These are phyloP conservation scores for Theristicus caerulescens DNA, from an alignment of 2,113 vertebrate species.

Conservation along the genomic window DNA sequence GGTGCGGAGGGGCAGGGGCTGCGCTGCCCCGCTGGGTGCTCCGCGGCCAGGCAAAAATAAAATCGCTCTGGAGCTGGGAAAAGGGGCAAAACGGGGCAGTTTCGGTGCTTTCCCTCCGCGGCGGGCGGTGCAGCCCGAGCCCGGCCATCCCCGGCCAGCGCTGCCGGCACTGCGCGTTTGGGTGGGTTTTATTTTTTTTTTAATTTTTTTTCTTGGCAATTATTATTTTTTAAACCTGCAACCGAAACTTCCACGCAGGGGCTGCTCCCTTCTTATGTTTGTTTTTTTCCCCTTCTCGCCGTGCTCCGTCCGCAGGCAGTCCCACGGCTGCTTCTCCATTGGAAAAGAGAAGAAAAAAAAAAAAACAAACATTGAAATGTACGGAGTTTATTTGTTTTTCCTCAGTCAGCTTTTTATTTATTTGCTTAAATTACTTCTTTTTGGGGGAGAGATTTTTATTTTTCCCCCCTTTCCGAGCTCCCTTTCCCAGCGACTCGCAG, in stretches of 20 bases:
- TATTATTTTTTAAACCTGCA: neutral
- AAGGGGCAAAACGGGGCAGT: neutral
- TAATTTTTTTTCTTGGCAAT: neutral
- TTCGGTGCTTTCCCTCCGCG: neutral
- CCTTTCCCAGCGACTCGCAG: neutral
- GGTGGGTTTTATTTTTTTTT: rapidly evolving
- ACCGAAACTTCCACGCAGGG: neutral
- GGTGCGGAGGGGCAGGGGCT: neutral
- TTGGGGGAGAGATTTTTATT: neutral
- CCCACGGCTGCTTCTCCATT: neutral
- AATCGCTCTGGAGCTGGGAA: neutral
- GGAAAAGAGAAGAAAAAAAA: neutral
- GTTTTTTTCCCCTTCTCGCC: rapidly evolving
- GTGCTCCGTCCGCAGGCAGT: rapidly evolving
- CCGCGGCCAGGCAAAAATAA: neutral
- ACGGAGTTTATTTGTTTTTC: neutral
- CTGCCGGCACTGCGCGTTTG: neutral
- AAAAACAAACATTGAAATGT: neutral
- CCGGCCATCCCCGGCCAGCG: neutral
- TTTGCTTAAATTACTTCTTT: neutral
- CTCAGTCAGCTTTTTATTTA: neutral
- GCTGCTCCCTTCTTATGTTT: neutral
- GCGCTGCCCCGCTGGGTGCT: neutral
- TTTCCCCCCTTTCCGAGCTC: neutral
- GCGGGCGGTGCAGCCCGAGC: neutral